phyloP scores from a whole-genome alignment of 2,113 vertebrate species.

The Morphnarchus princeps region DNA sequence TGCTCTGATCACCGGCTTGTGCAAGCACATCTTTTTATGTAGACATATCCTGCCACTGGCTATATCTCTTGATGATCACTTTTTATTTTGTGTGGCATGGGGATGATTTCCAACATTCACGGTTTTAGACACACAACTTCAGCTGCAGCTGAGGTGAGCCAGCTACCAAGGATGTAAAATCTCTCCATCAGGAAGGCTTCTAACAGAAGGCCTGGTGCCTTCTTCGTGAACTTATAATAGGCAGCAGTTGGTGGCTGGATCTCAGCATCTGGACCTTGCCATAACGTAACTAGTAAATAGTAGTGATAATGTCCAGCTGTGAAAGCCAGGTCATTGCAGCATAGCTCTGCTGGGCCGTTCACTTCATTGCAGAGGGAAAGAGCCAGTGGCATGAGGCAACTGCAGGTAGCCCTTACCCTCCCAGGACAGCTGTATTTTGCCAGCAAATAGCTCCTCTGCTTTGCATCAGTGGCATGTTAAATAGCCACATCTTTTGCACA shows the following conservation, averaged over 20 bases:
- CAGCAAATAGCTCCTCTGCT: not conserved
- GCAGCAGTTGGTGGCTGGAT: not conserved
- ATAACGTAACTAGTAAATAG: not conserved
- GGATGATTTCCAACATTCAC: not conserved
- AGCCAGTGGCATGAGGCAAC: accelerated
- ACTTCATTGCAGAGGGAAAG: not conserved
- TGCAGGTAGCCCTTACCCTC: not conserved
- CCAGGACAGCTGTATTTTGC: not conserved
- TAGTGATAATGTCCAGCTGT: no score
- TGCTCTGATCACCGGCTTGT: not conserved
- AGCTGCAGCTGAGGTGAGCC: not conserved
- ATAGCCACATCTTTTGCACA: not conserved
- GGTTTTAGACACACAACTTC: not conserved
- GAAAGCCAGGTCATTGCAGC: not conserved
- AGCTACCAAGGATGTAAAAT: not conserved
- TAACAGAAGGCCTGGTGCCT: not conserved
- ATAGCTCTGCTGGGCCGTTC: not conserved
- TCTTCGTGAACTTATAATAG: not conserved
- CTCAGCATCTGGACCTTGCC: not conserved
- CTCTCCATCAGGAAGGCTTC: not conserved
- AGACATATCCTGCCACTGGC: not conserved
- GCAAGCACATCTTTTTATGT: not conserved
- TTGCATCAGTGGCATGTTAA: not conserved
- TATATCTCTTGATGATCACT: accelerated
- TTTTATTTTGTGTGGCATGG: not conserved